Percentiles rank a stretch among this genome's conserved stretches.
Conservation (phyloP, 2,797 vertebrate genomes). For the Lerista edwardsae region DNA sequence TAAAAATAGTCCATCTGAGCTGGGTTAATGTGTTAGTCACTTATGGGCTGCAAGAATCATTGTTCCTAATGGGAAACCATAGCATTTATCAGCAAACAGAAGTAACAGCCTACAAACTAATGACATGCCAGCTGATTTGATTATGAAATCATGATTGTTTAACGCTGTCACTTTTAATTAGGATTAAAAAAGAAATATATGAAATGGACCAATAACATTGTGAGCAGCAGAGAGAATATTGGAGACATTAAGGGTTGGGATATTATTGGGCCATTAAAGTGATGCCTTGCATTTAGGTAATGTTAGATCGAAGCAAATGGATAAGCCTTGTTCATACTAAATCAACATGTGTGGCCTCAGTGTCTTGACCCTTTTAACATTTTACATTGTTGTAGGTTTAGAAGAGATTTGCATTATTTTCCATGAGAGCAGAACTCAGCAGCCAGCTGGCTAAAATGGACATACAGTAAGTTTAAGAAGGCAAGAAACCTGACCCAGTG, state of each 20-base stretch:
- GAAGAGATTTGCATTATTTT: constrained; percentile 47
- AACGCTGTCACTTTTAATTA: constrained; percentile 70
- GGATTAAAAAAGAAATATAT: constrained; percentile 58
- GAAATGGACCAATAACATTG: constrained; percentile 49
- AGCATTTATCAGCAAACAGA: constrained; percentile 66
- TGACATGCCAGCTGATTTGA: constrained; percentile 66
- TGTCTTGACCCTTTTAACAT: constrained; percentile 66
- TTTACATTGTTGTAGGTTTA: constrained; percentile 3
- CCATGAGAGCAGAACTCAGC: neutral
- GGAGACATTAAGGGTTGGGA: constrained; percentile 42
- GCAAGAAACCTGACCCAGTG: neutral
- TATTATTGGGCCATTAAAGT: constrained; percentile 55
- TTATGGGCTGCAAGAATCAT: constrained; percentile 41
- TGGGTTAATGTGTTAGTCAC: constrained; percentile 46
- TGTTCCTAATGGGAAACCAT: constrained; percentile 65
- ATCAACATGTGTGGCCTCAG: constrained; percentile 48
- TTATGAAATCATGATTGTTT: constrained; percentile 66
- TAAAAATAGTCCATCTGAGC: constrained; percentile 23
- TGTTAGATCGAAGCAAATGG: constrained; percentile 54
- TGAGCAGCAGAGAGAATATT: constrained; percentile 40
- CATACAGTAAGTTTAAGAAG: neutral
- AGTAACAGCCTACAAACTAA: constrained; percentile 56
- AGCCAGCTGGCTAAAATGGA: neutral
- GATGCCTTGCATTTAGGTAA: constrained; percentile 46
- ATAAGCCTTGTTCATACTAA: constrained; percentile 52